phyloP scores from a whole-genome alignment of 2,113 vertebrate species.

The human region DNA sequence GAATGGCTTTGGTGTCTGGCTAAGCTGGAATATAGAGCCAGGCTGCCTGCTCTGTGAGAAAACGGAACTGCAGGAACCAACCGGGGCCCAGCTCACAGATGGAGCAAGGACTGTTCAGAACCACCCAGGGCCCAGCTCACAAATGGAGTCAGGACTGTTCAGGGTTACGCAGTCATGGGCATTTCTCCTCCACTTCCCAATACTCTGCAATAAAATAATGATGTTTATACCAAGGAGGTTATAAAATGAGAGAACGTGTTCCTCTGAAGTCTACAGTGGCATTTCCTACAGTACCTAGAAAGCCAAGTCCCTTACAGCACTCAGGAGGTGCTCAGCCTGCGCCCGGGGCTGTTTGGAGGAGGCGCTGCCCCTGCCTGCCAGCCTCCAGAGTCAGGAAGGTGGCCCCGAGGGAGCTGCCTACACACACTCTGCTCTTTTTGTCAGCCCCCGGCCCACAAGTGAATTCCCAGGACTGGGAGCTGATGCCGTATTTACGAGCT shows the following conservation, averaged over 20 bases:
- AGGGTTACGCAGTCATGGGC: not conserved
- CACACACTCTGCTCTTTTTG: not conserved
- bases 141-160: not conserved
- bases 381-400: not conserved
- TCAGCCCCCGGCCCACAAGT: accelerated
- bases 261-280: not conserved
- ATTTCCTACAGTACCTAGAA: not conserved
- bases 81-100: too few relatives aligned
- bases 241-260: not conserved
- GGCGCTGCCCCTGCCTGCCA: not conserved
- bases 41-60: not conserved
- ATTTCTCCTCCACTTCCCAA: not conserved
- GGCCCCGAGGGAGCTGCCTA: not conserved
- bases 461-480: not conserved
- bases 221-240: not conserved
- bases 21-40: not conserved
- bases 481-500: not conserved
- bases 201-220: accelerated
- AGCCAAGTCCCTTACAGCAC: not conserved
- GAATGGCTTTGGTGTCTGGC: not conserved
- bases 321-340: not conserved
- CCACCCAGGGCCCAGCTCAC: not conserved
- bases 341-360: not conserved
- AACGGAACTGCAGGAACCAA: not conserved
- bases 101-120: too few relatives aligned